These are phyloP conservation scores for Pectinophora gossypiella DNA, from an alignment of 1,140 invertebrate genomes.

Conservation along the genomic window DNA sequence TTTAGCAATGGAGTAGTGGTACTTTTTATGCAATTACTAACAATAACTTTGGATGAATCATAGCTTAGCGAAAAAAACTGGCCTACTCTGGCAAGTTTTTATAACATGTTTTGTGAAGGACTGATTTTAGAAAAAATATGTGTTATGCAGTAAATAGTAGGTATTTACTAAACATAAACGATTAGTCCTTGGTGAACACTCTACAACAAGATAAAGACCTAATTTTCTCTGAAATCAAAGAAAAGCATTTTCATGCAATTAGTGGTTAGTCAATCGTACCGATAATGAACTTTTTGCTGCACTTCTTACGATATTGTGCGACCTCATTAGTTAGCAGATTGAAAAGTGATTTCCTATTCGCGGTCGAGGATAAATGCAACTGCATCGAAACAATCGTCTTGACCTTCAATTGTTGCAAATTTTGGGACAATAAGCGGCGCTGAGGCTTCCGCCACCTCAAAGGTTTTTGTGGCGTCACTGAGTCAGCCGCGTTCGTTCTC, in stretches of 20 bases:
- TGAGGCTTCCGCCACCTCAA: conserved; percentile 18
- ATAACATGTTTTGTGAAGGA: too few species aligned
- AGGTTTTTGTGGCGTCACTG: neutral
- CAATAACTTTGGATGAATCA: too few species aligned
- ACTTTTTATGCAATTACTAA: too few species aligned
- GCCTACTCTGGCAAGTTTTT: too few species aligned
- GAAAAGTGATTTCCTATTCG: conserved; percentile 51
- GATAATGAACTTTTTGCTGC: conserved; percentile 40
- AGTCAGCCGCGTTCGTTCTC: conserved; percentile 18
- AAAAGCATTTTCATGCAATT: conserved; percentile 25
- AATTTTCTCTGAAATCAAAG: too few species aligned
- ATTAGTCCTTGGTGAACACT: too few species aligned
- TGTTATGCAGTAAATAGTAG: too few species aligned
- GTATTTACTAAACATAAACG: too few species aligned
- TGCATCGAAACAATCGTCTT: conserved; percentile 41
- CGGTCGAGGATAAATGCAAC: conserved; percentile 27
- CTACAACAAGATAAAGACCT: too few species aligned
- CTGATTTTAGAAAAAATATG: too few species aligned
- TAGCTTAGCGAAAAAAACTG: too few species aligned
- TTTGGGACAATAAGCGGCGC: conserved; percentile 2
- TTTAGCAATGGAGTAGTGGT: too few species aligned
- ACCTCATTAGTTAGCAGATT: conserved; percentile 48
- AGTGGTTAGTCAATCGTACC: conserved; percentile 36
- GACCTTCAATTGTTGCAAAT: conserved; percentile 52
- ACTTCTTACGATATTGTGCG: conserved; percentile 46